Evolutionary conservation across 2,113 vertebrate genomes (phyloP).

Genomic region (Notiomystis cincta): DNA sequence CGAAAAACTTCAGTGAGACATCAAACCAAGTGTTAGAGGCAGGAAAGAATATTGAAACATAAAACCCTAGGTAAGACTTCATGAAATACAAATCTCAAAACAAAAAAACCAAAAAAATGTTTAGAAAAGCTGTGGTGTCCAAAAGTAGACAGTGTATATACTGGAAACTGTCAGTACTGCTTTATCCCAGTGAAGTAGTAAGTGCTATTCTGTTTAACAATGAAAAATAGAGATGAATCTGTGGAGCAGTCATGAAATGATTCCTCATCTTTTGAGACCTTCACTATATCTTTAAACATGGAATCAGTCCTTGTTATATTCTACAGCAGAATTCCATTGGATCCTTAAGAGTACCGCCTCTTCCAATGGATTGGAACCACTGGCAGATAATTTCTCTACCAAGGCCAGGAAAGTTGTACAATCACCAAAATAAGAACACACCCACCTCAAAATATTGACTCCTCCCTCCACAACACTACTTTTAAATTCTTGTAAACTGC

Average conservation of each 20-base stretch:
- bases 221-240: neutral
- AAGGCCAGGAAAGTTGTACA: neutral
- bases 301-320: neutral
- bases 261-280: neutral
- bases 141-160: neutral
- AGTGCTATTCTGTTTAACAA: neutral
- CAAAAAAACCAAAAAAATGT: fast-evolving
- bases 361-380: neutral
- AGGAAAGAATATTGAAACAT: neutral
- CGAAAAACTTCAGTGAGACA: neutral
- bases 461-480: neutral
- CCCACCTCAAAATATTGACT: neutral
- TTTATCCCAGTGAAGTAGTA: neutral
- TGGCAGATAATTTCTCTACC: neutral
- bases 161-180: neutral
- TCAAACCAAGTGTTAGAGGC: neutral
- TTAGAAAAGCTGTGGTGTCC: neutral
- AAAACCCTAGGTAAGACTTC: neutral
- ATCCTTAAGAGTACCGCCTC: neutral
- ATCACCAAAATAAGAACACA: neutral
- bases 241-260: neutral
- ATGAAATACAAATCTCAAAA: neutral
- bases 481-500: neutral
- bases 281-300: neutral
- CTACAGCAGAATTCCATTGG: neutral